phyloP scores from a whole-genome alignment of 2,797 vertebrate genomes.

The Tiaroga cobitis region DNA sequence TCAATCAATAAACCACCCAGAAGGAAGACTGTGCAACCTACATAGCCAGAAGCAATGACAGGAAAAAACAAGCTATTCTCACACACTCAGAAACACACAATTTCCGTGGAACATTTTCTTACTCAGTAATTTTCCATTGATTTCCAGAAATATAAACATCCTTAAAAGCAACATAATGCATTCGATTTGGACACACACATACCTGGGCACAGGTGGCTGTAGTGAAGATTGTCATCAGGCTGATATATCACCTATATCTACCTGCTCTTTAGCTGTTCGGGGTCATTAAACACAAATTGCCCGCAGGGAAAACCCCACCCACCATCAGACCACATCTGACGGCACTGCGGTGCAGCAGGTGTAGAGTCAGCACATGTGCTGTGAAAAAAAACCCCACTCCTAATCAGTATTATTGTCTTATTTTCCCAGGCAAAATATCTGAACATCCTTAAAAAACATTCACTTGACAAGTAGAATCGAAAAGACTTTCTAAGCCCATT shows the following conservation, averaged over 20 bases:
- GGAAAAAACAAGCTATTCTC: not conserved
- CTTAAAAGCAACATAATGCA: not conserved
- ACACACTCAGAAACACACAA: not conserved
- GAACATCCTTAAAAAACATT: not conserved
- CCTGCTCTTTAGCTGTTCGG: conserved; percentile 35
- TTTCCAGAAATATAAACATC: not conserved
- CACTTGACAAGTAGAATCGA: too few species aligned
- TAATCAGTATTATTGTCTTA: not conserved
- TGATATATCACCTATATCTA: conserved; percentile 31
- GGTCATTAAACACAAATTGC: conserved; percentile 47
- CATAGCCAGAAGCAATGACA: conserved; percentile 4
- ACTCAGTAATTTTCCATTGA: not conserved
- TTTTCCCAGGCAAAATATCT: not conserved
- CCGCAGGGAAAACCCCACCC: conserved; percentile 24
- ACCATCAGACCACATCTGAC: conserved; percentile 30
- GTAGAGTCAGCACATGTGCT: conserved; percentile 19
- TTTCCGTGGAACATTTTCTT: not conserved
- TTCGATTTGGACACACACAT: not conserved
- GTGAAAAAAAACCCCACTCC: not conserved
- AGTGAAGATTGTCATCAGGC: conserved; percentile 21
- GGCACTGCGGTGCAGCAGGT: conserved; percentile 23
- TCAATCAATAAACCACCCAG: conserved; percentile 36
- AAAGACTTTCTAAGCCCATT: not conserved
- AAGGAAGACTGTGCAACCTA: conserved; percentile 9
- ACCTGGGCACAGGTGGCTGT: conserved; percentile 20